These are phyloP conservation scores for Chondrilla cf. caribensis DNA, from an alignment of 37 sponge, comb jelly and placozoan genomes.

Conservation along the genomic window DNA sequence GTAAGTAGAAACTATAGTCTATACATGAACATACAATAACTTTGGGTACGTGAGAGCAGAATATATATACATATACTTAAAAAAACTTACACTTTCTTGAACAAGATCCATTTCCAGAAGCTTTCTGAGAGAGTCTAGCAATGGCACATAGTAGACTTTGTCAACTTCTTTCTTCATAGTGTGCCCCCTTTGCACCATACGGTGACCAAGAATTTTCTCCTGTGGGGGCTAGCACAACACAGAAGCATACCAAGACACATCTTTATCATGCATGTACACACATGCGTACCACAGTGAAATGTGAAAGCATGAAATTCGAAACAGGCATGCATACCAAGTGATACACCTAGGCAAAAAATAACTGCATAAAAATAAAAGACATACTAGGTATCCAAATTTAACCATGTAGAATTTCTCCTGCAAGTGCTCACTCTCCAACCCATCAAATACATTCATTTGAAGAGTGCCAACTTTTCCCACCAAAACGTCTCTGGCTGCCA, in stretches of 20 bases:
- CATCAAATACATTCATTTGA: not conserved
- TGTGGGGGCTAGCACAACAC: conserved; percentile 17
- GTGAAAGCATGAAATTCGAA: no score
- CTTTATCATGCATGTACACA: no score
- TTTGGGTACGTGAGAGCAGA: no score
- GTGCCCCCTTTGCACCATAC: not conserved
- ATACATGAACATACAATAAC: no score
- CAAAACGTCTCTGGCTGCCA: not conserved
- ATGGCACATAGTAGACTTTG: conserved; percentile 6
- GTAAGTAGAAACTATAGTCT: not conserved
- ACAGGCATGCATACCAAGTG: not conserved
- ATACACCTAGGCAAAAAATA: no score
- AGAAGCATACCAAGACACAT: no score
- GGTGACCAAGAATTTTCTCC: not conserved
- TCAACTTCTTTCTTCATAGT: not conserved
- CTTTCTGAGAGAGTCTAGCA: not conserved
- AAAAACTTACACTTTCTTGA: not conserved
- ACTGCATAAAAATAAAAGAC: not conserved
- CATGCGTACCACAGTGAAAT: no score
- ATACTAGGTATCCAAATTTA: conserved; percentile 3
- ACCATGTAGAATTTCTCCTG: conserved; percentile 17
- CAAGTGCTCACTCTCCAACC: not conserved
- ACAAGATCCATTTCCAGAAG: conserved; percentile 1
- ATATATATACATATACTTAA: no score
- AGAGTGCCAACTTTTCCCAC: not conserved